Percentiles rank a stretch among this genome's conserved stretches.
Evolutionary conservation across 2,888 invertebrate species (phyloP).

Genomic region (Chloromyia formosa): DNA sequence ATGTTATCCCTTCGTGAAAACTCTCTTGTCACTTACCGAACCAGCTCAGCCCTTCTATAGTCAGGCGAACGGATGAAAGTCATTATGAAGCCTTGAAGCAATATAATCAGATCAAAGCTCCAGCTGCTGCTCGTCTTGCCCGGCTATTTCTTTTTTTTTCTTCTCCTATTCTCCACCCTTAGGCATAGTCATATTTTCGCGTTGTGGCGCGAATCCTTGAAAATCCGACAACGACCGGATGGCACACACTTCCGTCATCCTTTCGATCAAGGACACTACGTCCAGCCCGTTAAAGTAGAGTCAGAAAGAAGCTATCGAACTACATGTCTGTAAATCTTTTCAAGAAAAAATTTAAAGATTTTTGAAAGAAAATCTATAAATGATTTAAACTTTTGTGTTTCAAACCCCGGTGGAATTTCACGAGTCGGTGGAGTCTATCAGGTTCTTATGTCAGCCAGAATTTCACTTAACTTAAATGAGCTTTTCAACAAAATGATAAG

Average conservation of each 20-base stretch:
- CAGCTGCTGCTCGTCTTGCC: background rate
- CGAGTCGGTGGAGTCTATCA: background rate
- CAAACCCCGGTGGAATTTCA: background rate
- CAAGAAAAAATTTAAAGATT: background rate
- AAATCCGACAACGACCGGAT: background rate
- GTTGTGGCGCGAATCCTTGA: background rate
- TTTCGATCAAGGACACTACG: background rate
- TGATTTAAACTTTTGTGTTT: background rate
- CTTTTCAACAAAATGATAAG: background rate
- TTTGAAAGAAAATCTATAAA: background rate
- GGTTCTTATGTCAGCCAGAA: background rate
- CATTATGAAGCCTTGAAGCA: background rate
- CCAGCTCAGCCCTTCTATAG: too few species aligned
- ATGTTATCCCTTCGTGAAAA: too few species aligned
- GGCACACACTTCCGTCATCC: too few species aligned
- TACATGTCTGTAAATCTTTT: background rate
- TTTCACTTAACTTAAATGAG: conserved; percentile 7
- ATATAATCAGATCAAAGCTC: background rate
- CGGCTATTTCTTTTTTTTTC: too few species aligned
- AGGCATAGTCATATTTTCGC: background rate
- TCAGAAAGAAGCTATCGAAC: background rate
- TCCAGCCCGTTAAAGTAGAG: background rate
- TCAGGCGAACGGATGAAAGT: background rate
- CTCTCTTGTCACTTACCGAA: too few species aligned
- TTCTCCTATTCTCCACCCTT: background rate